Evolutionary conservation across 1,140 invertebrate species (phyloP).

Genomic region (Bombus polaris): DNA sequence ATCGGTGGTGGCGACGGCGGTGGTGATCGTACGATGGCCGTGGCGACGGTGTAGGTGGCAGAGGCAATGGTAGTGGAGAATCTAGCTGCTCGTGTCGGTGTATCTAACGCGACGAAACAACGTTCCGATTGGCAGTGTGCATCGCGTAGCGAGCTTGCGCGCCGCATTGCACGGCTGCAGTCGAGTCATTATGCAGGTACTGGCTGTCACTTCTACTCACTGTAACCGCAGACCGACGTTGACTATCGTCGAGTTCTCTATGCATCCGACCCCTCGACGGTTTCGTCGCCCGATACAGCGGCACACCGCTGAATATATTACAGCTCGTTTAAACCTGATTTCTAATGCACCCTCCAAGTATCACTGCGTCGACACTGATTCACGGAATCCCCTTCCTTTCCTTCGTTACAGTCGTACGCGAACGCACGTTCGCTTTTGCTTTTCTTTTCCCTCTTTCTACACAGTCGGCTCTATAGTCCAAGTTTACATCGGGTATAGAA

Average conservation of each 20-base stretch:
- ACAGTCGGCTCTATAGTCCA: neutral
- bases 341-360: slow-evolving; percentile 26
- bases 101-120: slow-evolving; percentile 29
- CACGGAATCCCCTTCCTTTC: neutral
- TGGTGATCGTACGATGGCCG: neutral
- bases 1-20: neutral
- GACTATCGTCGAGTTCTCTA: slow-evolving; percentile 57
- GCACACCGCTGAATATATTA: slow-evolving; percentile 60
- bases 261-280: slow-evolving; percentile 35
- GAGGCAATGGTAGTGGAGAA: neutral
- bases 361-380: slow-evolving; percentile 43
- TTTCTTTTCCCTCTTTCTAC: neutral
- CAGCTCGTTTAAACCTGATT: slow-evolving; percentile 54
- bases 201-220: slow-evolving; percentile 68
- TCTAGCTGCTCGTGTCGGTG: neutral
- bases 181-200: slow-evolving; percentile 77
- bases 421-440: neutral
- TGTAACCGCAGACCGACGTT: slow-evolving; percentile 68
- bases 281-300: slow-evolving; percentile 48
- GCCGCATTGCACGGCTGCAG: slow-evolving; percentile 73
- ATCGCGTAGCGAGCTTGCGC: slow-evolving; percentile 64
- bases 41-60: neutral
- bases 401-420: neutral
- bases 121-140: slow-evolving; percentile 38
- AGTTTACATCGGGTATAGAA: neutral